Evolutionary conservation across 2,797 vertebrate genomes (phyloP).

Genomic region (Borostomias antarcticus): DNA sequence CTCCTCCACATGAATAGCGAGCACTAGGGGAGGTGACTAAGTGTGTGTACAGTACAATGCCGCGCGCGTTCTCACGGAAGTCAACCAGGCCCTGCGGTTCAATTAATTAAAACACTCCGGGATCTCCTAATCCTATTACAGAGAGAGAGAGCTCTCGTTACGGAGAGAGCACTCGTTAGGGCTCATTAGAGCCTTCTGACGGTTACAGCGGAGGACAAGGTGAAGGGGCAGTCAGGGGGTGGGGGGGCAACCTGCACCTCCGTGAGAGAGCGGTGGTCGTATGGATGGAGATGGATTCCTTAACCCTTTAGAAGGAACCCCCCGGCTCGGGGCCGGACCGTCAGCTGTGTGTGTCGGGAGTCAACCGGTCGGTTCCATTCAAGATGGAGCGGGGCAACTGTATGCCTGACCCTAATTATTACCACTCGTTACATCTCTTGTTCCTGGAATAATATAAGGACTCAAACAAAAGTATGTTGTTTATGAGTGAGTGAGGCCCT

Average conservation of each 20-base stretch:
- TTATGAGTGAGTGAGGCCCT: conserved; percentile 25
- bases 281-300: conserved; percentile 48
- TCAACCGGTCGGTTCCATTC: conserved; percentile 28
- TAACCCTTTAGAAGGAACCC: conserved; percentile 36
- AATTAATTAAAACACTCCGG: conserved; percentile 42
- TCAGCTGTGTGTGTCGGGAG: conserved; percentile 39
- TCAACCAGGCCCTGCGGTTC: conserved; percentile 46
- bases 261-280: conserved; percentile 23
- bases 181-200: conserved; percentile 56
- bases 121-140: conserved; percentile 51
- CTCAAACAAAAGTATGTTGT: conserved; percentile 26
- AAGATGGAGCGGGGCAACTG: conserved; percentile 47
- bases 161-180: too few relatives aligned
- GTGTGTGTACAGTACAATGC: conserved; percentile 21
- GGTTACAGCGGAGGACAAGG: conserved; percentile 40
- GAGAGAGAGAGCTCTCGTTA: too few relatives aligned
- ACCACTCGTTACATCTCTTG: too few relatives aligned
- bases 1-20: conserved; percentile 1
- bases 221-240: conserved; percentile 49
- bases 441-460: too few relatives aligned
- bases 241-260: conserved; percentile 43
- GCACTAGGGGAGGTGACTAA: background rate
- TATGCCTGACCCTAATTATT: conserved; percentile 46
- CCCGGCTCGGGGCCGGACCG: conserved; percentile 29
- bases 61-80: conserved; percentile 35